Conservation (phyloP, 2,888 invertebrate species). For the Graphium colonna region DNA sequence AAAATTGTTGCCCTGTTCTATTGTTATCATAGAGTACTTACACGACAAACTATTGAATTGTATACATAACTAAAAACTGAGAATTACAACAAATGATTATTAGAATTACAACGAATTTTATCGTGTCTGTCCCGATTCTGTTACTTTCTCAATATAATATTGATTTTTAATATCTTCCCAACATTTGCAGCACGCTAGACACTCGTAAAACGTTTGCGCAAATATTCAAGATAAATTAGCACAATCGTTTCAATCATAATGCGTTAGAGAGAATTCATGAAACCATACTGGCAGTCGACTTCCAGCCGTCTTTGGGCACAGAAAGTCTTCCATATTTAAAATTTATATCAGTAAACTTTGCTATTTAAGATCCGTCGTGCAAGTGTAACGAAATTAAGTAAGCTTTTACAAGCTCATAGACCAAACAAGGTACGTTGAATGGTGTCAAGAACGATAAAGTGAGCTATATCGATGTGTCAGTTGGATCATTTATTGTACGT, state of each 20-base stretch:
- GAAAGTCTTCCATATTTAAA: conserved; percentile 10
- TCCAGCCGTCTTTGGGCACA: conserved; percentile 7
- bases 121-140: too few relatives aligned
- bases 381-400: too few relatives aligned
- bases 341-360: too few relatives aligned
- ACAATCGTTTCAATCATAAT: conserved; percentile 28
- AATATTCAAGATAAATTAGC: conserved; percentile 40
- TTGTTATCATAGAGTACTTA: too few relatives aligned
- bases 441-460: background rate
- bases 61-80: too few relatives aligned
- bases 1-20: too few relatives aligned
- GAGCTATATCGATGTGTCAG: background rate
- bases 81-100: too few relatives aligned
- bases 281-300: conserved; percentile 20
- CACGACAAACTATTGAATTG: too few relatives aligned
- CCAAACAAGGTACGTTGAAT: background rate
- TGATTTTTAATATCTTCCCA: background rate
- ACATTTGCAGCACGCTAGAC: background rate
- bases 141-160: background rate
- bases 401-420: too few relatives aligned
- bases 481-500: too few relatives aligned
- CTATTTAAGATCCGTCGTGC: too few relatives aligned
- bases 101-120: too few relatives aligned
- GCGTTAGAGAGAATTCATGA: conserved; percentile 11
- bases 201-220: conserved; percentile 31